phyloP scores from a whole-genome alignment of 2,888 invertebrate genomes.

The Rhorus exstirpatorius region DNA sequence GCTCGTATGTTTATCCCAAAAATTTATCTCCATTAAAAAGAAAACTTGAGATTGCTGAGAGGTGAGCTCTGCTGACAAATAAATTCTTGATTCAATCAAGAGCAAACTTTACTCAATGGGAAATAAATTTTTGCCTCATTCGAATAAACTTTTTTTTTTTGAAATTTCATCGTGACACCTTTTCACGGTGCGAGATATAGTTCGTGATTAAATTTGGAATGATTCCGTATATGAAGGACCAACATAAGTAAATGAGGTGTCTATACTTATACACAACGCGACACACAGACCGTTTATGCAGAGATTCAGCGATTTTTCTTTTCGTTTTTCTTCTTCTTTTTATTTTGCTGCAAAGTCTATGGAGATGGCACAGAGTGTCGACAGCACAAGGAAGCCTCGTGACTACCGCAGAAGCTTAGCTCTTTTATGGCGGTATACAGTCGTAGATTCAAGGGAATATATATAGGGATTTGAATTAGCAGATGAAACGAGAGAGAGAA shows the following conservation, averaged over 20 bases:
- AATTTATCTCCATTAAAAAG: too few relatives aligned
- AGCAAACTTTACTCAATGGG: too few relatives aligned
- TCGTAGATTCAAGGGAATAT: slow-evolving; percentile 42
- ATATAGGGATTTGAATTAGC: slow-evolving; percentile 69
- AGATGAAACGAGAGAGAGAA: neutral
- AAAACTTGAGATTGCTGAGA: too few relatives aligned
- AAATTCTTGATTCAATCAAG: too few relatives aligned
- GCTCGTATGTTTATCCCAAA: too few relatives aligned
- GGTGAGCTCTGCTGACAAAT: too few relatives aligned
- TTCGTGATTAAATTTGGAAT: neutral
- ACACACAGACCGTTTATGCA: neutral
- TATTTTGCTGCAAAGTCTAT: slow-evolving; percentile 13
- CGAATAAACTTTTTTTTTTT: too few relatives aligned
- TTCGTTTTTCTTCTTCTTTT: neutral
- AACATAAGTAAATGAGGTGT: slow-evolving; percentile 52
- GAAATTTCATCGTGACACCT: too few relatives aligned
- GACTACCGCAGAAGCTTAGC: slow-evolving; percentile 30
- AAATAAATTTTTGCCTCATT: too few relatives aligned
- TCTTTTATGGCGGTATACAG: slow-evolving; percentile 59
- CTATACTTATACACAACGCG: neutral
- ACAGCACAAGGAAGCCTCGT: slow-evolving; percentile 45
- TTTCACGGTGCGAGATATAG: neutral
- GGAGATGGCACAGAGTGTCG: slow-evolving; percentile 32
- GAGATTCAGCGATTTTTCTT: neutral
- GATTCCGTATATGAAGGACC: neutral